Evolutionary conservation across 92 coral and sea anemone genomes (phyloP), one percentile per base, ranked within the genome.

Genomic region (Anthopleura xanthogrammica): DNA sequence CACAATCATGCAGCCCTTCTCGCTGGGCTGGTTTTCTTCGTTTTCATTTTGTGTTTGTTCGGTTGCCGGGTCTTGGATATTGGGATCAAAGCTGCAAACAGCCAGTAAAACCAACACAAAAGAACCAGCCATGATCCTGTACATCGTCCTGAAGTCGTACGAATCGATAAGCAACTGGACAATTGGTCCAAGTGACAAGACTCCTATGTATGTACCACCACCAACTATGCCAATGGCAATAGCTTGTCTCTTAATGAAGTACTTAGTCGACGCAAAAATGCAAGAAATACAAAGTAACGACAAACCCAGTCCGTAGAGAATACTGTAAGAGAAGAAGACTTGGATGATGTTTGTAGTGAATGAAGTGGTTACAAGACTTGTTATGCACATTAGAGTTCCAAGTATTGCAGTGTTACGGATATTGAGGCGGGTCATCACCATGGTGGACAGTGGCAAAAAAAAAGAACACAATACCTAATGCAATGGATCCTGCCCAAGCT

Each of bases 401-500:
- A 80, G 58, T 10, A 80, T 11, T 64, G 52, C 84, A 50, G 39
- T 72, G 50, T 56, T 2, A 46, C 84, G 84, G 77, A 14, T 57
- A 52, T 80, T 80, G 76, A 66, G 17, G 36, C 77, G 75, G 14
- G 24, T 62, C 50, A 80, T 42, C 7, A 80, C 12, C 39, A 80
- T 80, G 56, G 76, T 52, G 16, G 84, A 40, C n/a, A 80, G 43
- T 19, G 84, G 84, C 57, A 70, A 70, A 19, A 4, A 56, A 72
- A 41, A 39, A 64, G 55, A 80, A 70, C 1, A 41, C 62, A 20
- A 80, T 5, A 77, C 55, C 41, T 5, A 16, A 4, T 62, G 36
- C 19, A 66, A 80, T 80, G 3, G 84, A 80, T 16, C 84, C 84
- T 4, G 64, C 84, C 76, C 72, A 60, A 66, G 83, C 83, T 80